These are phyloP conservation scores for Nineta flava DNA, from an alignment of 2,888 invertebrate species.

Conservation along the genomic window DNA sequence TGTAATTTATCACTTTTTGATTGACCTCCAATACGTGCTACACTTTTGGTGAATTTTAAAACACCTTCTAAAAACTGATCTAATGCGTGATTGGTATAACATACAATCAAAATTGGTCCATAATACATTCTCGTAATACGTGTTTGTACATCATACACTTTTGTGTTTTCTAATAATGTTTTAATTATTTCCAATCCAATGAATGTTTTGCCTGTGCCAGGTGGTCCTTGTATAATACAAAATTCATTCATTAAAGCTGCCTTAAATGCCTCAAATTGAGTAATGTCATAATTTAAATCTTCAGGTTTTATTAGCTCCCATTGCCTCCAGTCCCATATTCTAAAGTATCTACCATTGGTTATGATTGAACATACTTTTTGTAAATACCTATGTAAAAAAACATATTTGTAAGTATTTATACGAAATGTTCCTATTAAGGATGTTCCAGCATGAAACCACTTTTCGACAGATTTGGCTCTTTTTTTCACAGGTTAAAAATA, in stretches of 20 bases:
- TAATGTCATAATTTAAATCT: conserved; percentile 38
- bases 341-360: too few relatives aligned
- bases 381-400: too few relatives aligned
- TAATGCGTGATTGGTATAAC: neutral
- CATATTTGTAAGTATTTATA: too few relatives aligned
- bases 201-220: conserved; percentile 77
- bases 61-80: neutral
- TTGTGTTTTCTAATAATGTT: conserved; percentile 46
- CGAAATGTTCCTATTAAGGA: too few relatives aligned
- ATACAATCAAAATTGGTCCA: neutral
- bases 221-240: conserved; percentile 71
- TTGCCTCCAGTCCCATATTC: too few relatives aligned
- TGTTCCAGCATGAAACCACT: too few relatives aligned
- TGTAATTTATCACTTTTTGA: neutral
- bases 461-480: too few relatives aligned
- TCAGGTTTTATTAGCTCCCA: too few relatives aligned
- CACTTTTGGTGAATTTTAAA: neutral
- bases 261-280: conserved; percentile 49
- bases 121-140: too few relatives aligned
- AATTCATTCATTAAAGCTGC: conserved; percentile 55
- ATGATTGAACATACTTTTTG: too few relatives aligned
- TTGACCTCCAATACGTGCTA: neutral
- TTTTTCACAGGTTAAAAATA: too few relatives aligned
- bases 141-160: too few relatives aligned
- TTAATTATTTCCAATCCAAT: conserved; percentile 60